Conservation (phyloP, 1,140 invertebrate genomes). For the Monomorium pharaonis region DNA sequence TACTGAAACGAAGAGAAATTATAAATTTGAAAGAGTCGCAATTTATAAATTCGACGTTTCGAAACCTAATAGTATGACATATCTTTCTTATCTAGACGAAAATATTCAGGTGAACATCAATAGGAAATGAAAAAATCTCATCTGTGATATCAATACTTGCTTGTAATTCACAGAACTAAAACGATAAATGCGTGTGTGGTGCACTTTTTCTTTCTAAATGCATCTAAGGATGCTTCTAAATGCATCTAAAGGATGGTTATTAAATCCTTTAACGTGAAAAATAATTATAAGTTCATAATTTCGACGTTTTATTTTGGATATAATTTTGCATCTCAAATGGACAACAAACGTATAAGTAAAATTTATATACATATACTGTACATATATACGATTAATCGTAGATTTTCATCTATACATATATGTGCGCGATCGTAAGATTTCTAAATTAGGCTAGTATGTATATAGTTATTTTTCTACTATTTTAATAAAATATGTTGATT, state of each 20-base stretch:
- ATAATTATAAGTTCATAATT: neutral
- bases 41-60: neutral
- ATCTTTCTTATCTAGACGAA: neutral
- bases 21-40: neutral
- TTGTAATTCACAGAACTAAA: constrained; percentile 37
- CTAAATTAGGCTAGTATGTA: constrained; percentile 70
- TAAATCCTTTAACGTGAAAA: constrained; percentile 18
- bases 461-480: constrained; percentile 75
- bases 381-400: constrained; percentile 54
- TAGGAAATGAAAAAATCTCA: constrained; percentile 29
- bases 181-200: neutral
- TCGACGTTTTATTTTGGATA: neutral
- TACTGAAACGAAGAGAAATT: neutral
- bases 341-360: constrained; percentile 37
- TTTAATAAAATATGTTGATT: constrained; percentile 68
- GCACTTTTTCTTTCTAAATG: constrained; percentile 15
- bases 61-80: neutral
- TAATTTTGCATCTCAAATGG: neutral
- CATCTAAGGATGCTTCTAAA: too few species aligned
- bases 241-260: neutral
- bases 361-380: constrained; percentile 54
- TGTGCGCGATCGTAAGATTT: constrained; percentile 31
- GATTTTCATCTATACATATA: constrained; percentile 62
- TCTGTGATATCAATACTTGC: constrained; percentile 63
- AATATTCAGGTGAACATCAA: neutral